A percentile compares a stretch with the other conserved stretches of the same genome.
Conservation (phyloP, 2,888 invertebrate species). For the Lucinisca nassula region DNA sequence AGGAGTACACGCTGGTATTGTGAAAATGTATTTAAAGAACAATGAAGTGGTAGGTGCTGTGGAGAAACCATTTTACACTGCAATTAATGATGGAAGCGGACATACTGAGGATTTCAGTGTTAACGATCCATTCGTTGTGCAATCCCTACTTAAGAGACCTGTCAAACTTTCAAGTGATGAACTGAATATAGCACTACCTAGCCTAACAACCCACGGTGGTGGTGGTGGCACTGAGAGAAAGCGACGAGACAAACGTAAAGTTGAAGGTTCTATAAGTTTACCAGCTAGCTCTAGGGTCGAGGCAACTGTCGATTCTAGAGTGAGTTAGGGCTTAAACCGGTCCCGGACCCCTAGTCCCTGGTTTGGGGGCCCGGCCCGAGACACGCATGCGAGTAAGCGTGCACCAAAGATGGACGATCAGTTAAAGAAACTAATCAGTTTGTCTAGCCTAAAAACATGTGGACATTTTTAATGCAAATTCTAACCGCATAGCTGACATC, state of each 20-base stretch:
- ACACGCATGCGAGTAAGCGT: constrained; percentile 55
- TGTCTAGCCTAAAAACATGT: constrained; percentile 67
- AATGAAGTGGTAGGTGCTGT: constrained; percentile 56
- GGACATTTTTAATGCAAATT: constrained; percentile 58
- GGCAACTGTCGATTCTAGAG: constrained; percentile 50
- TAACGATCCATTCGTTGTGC: constrained; percentile 55
- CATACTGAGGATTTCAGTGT: constrained; percentile 38
- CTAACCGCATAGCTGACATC: background rate
- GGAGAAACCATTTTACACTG: constrained; percentile 49
- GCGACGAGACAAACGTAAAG: background rate
- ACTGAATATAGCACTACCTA: background rate
- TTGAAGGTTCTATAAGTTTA: background rate
- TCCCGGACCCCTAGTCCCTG: constrained; percentile 55
- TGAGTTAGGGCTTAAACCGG: constrained; percentile 67
- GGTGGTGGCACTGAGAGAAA: background rate
- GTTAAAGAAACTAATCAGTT: constrained; percentile 68
- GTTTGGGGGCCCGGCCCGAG: constrained; percentile 47
- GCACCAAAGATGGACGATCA: constrained; percentile 65
- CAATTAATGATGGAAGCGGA: constrained; percentile 56
- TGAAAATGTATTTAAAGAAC: constrained; percentile 64
- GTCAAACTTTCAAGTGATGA: constrained; percentile 25
- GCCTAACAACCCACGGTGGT: background rate
- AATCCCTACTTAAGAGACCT: constrained; percentile 57
- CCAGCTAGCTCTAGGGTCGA: constrained; percentile 30
- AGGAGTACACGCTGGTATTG: constrained; percentile 60